phyloP scores from a whole-genome alignment of 2,888 invertebrate species.

The Hydrotaea cyrtoneurina region DNA sequence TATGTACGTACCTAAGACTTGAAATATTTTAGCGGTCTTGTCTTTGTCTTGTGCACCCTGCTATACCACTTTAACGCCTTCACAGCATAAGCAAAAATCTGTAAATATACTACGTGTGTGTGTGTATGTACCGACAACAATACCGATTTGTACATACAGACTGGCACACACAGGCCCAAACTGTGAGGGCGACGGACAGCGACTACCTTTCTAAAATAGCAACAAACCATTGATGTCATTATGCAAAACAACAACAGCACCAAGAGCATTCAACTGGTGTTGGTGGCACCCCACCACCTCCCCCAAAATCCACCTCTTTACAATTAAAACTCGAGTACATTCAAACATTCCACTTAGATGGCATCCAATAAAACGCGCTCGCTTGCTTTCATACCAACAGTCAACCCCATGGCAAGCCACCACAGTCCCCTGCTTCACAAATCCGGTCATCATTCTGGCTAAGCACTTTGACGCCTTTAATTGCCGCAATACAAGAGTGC shows the following conservation, averaged over 20 bases:
- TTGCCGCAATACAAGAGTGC: neutral
- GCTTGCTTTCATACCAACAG: neutral
- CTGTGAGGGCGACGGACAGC: constrained; percentile 8
- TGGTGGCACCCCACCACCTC: constrained; percentile 31
- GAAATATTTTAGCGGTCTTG: neutral
- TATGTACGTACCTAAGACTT: constrained; percentile 15
- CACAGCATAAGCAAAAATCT: constrained; percentile 36
- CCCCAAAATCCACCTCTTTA: neutral
- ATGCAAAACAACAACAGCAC: constrained; percentile 34
- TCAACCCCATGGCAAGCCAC: neutral
- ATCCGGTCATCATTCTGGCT: constrained; percentile 31
- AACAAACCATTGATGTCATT: constrained; percentile 45
- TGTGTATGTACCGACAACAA: constrained; percentile 1
- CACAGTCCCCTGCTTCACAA: neutral
- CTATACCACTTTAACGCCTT: constrained; percentile 65
- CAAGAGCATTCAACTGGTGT: constrained; percentile 39
- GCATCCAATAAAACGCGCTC: neutral
- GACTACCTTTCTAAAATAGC: constrained; percentile 62
- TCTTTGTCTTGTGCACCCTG: constrained; percentile 21
- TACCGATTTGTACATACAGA: neutral
- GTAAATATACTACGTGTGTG: neutral
- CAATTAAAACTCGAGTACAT: neutral
- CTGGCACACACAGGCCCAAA: too few relatives aligned
- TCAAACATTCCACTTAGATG: constrained; percentile 6
- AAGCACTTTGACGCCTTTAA: constrained; percentile 7